Conservation (phyloP, 2,113 vertebrate genomes). For the Dipodomys spectabilis region DNA sequence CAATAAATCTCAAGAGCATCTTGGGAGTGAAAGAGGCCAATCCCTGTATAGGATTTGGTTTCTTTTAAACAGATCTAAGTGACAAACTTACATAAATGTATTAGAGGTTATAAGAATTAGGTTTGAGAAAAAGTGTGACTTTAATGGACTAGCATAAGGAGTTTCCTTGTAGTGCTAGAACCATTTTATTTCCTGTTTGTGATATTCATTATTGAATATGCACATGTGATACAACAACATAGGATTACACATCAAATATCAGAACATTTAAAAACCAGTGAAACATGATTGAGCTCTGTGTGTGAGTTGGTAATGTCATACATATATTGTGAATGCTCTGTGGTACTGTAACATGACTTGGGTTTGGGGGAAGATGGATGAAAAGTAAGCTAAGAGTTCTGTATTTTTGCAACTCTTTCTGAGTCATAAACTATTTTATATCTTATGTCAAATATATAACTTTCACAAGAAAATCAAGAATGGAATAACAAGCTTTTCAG, state of each 20-base stretch:
- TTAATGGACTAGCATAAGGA: background rate
- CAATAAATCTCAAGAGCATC: background rate
- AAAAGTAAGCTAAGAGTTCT: background rate
- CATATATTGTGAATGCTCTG: background rate
- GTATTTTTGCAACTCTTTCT: background rate
- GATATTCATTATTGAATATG: background rate
- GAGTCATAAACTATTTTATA: slow-evolving; percentile 15
- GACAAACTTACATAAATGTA: background rate
- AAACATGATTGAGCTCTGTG: background rate
- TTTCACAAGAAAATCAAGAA: background rate
- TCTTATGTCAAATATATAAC: background rate
- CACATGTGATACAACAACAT: background rate
- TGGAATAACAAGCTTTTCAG: background rate
- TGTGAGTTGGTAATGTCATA: background rate
- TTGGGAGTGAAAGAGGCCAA: background rate
- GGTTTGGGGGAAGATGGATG: background rate
- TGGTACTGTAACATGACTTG: background rate
- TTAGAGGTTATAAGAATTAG: background rate
- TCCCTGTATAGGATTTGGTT: background rate
- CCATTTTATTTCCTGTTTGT: background rate
- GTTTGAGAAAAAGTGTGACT: background rate
- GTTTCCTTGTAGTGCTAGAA: background rate
- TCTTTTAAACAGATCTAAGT: background rate
- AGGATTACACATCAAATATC: too few species aligned
- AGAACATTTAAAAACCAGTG: background rate